These are phyloP conservation scores for Borostomias antarcticus DNA, from an alignment of 2,797 vertebrate species.

Conservation along the genomic window DNA sequence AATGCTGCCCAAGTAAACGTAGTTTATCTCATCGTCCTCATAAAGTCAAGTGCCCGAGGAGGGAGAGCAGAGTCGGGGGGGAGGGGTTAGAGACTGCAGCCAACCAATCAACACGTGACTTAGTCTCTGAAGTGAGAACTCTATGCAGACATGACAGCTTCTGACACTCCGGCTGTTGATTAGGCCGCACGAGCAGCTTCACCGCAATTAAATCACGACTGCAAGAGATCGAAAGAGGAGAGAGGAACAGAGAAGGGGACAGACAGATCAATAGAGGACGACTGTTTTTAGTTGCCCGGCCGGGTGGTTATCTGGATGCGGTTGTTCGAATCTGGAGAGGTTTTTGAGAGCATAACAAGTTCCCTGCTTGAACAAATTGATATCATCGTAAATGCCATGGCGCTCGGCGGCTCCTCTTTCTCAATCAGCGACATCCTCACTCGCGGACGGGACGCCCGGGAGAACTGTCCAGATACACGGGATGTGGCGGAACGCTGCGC, in stretches of 20 bases:
- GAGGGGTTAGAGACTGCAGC: slow-evolving; percentile 57
- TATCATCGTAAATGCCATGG: slow-evolving; percentile 62
- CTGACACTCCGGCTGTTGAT: slow-evolving; percentile 56
- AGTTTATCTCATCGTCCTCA: neutral
- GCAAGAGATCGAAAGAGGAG: slow-evolving; percentile 8
- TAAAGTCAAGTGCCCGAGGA: slow-evolving; percentile 17
- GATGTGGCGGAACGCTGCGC: slow-evolving; percentile 24
- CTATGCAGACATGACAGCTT: slow-evolving; percentile 53
- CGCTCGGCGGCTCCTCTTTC: slow-evolving; percentile 73
- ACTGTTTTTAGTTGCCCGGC: neutral
- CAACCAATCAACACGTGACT: slow-evolving; percentile 55
- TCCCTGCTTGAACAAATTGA: slow-evolving; percentile 2
- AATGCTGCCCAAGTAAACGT: neutral
- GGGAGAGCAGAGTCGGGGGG: slow-evolving; percentile 21
- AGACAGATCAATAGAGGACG: slow-evolving; percentile 10
- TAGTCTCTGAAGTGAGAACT: slow-evolving; percentile 43
- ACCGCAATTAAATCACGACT: slow-evolving; percentile 56
- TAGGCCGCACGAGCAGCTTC: slow-evolving; percentile 39
- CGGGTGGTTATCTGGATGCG: slow-evolving; percentile 42
- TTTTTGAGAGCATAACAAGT: slow-evolving; percentile 16
- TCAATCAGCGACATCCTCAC: slow-evolving; percentile 79
- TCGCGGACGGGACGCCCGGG: slow-evolving; percentile 44
- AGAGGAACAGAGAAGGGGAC: neutral
- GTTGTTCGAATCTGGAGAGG: slow-evolving; percentile 16
- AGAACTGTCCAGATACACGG: slow-evolving; percentile 2